Evolutionary conservation across 2,113 vertebrate genomes (phyloP).

Genomic region (Tychaedon coryphoeus): DNA sequence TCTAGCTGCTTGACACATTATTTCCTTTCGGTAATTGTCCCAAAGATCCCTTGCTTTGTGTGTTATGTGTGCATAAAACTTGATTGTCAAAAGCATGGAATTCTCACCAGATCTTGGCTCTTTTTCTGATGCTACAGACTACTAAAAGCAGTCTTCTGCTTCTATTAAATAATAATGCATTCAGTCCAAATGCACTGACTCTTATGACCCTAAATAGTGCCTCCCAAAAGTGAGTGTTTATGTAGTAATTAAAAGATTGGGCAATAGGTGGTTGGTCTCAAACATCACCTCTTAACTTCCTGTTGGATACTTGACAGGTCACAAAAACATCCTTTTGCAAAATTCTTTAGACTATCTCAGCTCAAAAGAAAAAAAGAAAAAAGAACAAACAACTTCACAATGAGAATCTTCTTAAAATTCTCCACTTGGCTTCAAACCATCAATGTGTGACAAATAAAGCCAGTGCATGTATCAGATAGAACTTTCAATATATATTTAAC

Average conservation of each 20-base stretch:
- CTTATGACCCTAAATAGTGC: neutral
- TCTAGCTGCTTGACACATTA: neutral
- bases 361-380: neutral
- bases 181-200: neutral
- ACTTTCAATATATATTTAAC: neutral
- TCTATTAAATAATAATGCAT: neutral
- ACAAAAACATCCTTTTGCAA: neutral
- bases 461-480: neutral
- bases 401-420: neutral
- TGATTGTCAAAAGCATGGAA: rapidly evolving
- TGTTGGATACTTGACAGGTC: neutral
- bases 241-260: neutral
- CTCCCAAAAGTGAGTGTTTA: neutral
- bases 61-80: neutral
- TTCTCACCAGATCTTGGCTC: neutral
- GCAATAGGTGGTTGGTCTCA: neutral
- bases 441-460: neutral
- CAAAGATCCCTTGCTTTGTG: neutral
- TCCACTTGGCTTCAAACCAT: neutral
- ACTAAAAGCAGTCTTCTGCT: neutral
- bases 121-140: neutral
- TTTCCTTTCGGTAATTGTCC: neutral
- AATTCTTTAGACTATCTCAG: neutral
- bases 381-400: neutral
- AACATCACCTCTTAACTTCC: neutral